Conservation (phyloP, 2,797 vertebrate genomes). For the Mus spretus region DNA sequence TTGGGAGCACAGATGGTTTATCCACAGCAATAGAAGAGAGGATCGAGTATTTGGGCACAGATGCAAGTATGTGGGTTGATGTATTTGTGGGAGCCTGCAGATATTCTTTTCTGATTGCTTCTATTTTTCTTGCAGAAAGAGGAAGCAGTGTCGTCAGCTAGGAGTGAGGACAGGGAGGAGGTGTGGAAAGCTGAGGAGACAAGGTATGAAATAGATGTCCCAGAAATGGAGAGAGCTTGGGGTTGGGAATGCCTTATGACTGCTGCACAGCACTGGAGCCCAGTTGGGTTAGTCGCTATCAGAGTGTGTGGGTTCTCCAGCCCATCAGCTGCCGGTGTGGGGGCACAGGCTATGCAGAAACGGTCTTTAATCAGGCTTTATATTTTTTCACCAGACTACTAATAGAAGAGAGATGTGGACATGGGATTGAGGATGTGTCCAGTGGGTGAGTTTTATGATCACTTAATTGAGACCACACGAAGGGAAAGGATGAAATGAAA, state of each 20-base stretch:
- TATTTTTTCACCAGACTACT: background rate
- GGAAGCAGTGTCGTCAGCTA: slow-evolving; percentile 75
- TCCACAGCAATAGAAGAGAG: slow-evolving; percentile 69
- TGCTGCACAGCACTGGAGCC: background rate
- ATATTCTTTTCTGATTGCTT: slow-evolving; percentile 82
- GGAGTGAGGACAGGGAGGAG: slow-evolving; percentile 73
- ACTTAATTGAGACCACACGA: background rate
- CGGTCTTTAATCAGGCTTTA: background rate
- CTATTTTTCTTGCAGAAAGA: slow-evolving; percentile 81
- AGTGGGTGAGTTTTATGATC: background rate
- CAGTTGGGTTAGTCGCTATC: slow-evolving; percentile 44
- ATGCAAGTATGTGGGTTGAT: slow-evolving; percentile 75
- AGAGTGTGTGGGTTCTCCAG: background rate
- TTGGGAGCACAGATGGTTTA: slow-evolving; percentile 73
- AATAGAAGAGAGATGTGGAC: background rate
- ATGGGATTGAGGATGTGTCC: background rate
- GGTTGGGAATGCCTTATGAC: background rate
- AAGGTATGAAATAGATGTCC: slow-evolving; percentile 45
- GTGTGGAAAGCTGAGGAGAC: slow-evolving; percentile 63
- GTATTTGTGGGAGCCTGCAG: slow-evolving; percentile 71
- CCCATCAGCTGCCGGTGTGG: background rate
- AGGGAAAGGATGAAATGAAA: background rate
- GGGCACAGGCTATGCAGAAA: background rate
- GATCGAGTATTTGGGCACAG: slow-evolving; percentile 61
- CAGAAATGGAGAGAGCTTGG: slow-evolving; percentile 33